Evolutionary conservation across 2,113 vertebrate genomes (phyloP).

Genomic region (Rhea americana): DNA sequence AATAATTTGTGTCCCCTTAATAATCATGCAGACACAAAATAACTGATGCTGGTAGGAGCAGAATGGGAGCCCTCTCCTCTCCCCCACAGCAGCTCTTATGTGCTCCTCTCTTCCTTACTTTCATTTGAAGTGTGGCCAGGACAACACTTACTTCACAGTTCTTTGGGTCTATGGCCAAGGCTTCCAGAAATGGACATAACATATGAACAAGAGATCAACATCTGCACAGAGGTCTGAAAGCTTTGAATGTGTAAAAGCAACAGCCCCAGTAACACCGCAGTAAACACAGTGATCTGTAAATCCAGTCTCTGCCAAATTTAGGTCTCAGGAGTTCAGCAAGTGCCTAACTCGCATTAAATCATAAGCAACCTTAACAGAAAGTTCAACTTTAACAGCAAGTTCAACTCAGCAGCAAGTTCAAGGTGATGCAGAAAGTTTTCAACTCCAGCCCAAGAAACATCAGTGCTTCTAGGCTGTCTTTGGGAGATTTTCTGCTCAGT

Average conservation of each 20-base stretch:
- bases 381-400: neutral
- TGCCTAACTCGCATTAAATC: neutral
- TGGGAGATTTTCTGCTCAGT: constrained; percentile 11
- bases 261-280: neutral
- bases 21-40: neutral
- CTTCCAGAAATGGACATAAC: neutral
- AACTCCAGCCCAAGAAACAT: neutral
- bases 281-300: neutral
- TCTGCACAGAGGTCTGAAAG: neutral
- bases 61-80: neutral
- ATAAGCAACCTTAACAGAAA: neutral
- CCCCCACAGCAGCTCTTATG: neutral
- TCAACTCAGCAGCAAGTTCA: neutral
- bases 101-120: neutral
- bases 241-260: neutral
- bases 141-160: neutral
- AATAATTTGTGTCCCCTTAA: neutral
- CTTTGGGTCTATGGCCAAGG: neutral
- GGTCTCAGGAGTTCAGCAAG: neutral
- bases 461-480: neutral
- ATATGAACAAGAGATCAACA: neutral
- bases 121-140: neutral
- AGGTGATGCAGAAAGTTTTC: neutral
- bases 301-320: neutral
- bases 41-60: neutral